Conservation (phyloP, 2,888 invertebrate genomes). For the Lasius platythorax region DNA sequence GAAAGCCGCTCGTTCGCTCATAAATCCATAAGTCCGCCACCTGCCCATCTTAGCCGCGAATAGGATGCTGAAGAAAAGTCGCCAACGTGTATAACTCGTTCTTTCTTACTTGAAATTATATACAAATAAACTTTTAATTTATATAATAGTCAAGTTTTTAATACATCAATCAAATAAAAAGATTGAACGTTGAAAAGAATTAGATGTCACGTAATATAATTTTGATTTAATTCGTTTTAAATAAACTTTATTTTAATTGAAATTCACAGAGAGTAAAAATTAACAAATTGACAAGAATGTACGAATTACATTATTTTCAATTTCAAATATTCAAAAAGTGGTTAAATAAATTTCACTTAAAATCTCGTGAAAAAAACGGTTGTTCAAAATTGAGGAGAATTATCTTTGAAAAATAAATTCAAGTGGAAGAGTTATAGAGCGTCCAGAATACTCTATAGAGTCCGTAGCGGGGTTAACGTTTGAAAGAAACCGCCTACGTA, state of each 20-base stretch:
- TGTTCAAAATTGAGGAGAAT: too few species aligned
- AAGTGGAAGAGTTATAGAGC: not conserved
- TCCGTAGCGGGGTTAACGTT: slow-evolving; percentile 10
- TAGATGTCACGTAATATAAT: not conserved
- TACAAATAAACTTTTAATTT: not conserved
- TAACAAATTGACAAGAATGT: not conserved
- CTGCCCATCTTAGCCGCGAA: not conserved
- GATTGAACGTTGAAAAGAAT: not conserved
- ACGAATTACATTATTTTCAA: not conserved
- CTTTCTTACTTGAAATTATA: not conserved
- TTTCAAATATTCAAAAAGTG: not conserved
- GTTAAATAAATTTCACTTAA: not conserved
- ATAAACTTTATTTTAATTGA: not conserved
- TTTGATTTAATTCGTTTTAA: not conserved
- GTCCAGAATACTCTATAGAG: not conserved
- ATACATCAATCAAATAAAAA: not conserved
- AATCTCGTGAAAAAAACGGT: not conserved
- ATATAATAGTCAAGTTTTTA: not conserved
- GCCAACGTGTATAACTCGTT: not conserved
- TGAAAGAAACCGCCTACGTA: slow-evolving; percentile 24
- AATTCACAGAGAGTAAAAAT: not conserved
- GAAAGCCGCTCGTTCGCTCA: slow-evolving; percentile 62
- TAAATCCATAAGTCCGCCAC: slow-evolving; percentile 67
- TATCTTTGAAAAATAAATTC: not conserved
- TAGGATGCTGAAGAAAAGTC: not conserved